Evolutionary conservation across 1,140 invertebrate genomes (phyloP).

Genomic region (Saccostrea glomerata): DNA sequence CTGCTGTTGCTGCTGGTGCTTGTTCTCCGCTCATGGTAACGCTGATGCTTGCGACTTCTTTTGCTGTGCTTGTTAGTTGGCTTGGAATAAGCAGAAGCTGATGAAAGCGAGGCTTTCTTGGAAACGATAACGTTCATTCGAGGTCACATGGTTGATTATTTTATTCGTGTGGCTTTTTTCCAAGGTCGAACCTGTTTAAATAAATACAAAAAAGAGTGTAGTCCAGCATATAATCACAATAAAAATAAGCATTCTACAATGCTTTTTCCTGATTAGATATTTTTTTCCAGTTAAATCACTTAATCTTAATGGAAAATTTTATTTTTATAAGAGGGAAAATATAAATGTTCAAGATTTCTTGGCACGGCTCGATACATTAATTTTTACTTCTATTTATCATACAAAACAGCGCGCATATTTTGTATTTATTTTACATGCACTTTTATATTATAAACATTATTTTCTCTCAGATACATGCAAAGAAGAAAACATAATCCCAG

Average conservation of each 20-base stretch:
- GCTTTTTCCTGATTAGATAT: too few species aligned
- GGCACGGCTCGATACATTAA: too few species aligned
- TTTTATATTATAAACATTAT: too few species aligned
- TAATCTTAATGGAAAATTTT: too few species aligned
- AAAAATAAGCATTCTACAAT: background rate
- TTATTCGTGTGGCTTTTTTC: background rate
- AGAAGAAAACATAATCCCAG: background rate
- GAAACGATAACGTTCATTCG: conserved; percentile 16
- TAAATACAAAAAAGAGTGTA: background rate
- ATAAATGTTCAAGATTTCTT: too few species aligned
- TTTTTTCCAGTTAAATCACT: too few species aligned
- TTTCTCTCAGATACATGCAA: background rate
- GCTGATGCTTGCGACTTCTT: conserved; percentile 15
- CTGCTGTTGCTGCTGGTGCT: conserved; percentile 23
- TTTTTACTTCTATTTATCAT: too few species aligned
- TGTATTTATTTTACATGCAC: too few species aligned
- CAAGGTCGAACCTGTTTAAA: conserved; percentile 21
- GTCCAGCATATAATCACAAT: background rate
- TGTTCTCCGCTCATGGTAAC: conserved; percentile 8
- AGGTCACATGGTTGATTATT: conserved; percentile 15
- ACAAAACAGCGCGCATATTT: too few species aligned
- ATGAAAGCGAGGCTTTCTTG: conserved; percentile 5
- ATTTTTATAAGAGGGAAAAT: too few species aligned
- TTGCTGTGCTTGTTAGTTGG: conserved; percentile 27
- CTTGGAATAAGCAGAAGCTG: conserved; percentile 8